A percentile compares a stretch with the other conserved stretches of the same genome.
Evolutionary conservation across 2,113 vertebrate species (phyloP).

Genomic region (Aldabrachelys gigantea): DNA sequence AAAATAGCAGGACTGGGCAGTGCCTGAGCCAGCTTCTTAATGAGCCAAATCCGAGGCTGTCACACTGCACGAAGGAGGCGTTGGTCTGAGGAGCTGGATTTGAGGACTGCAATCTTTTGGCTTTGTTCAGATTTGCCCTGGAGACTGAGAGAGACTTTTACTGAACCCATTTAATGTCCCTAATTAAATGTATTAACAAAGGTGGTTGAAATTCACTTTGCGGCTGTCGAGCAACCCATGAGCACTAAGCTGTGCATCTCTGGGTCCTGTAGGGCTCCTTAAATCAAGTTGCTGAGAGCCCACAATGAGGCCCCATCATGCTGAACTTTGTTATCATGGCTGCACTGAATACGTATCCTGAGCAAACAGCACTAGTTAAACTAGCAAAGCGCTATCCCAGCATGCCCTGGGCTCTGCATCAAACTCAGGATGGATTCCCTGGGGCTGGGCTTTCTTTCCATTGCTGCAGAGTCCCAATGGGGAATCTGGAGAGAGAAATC

Average conservation of each 20-base stretch:
- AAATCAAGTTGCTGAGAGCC: not conserved
- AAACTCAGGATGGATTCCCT: not conserved
- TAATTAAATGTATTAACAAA: not conserved
- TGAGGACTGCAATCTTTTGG: not conserved
- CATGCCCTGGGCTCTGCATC: not conserved
- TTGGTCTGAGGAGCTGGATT: not conserved
- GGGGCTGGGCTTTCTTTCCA: not conserved
- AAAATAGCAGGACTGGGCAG: not conserved
- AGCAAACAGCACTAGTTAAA: not conserved
- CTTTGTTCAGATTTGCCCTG: not conserved
- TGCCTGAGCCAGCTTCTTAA: not conserved
- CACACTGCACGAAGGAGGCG: not conserved
- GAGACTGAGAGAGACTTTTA: not conserved
- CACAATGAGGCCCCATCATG: not conserved
- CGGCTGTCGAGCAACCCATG: not conserved
- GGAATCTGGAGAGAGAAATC: not conserved
- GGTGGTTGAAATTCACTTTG: not conserved
- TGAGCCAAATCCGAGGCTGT: not conserved
- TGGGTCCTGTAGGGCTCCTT: not conserved
- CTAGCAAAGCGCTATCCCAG: not conserved
- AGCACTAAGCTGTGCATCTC: not conserved
- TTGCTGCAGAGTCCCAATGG: not conserved
- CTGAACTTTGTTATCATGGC: not conserved
- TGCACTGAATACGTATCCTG: not conserved
- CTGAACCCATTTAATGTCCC: not conserved